These are phyloP conservation scores for Eupeodes latifasciatus DNA, from an alignment of 2,888 invertebrate species.

Conservation along the genomic window DNA sequence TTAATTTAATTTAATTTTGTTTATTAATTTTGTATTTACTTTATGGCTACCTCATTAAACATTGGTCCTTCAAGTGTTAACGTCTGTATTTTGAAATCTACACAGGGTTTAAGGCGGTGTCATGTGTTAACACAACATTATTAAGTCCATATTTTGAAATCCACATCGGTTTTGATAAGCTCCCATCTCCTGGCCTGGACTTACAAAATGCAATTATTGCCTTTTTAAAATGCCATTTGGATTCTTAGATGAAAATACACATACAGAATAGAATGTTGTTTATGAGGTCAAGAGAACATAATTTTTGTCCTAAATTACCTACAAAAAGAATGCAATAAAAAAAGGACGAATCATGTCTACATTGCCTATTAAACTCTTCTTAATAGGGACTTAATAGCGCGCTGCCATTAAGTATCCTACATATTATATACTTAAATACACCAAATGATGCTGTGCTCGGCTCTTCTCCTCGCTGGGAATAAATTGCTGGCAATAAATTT, in stretches of 20 bases:
- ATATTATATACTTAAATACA: background rate
- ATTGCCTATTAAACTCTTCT: slow-evolving; percentile 15
- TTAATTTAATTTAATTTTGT: too few species aligned
- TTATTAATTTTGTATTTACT: too few species aligned
- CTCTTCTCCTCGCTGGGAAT: background rate
- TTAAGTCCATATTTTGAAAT: too few species aligned
- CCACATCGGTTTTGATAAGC: too few species aligned
- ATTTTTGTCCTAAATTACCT: background rate
- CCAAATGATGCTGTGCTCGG: background rate
- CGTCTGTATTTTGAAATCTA: too few species aligned
- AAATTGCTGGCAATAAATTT: slow-evolving; percentile 73
- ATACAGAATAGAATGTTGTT: background rate
- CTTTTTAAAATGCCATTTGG: too few species aligned
- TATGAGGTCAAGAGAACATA: background rate
- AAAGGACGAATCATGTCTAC: background rate
- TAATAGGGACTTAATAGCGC: slow-evolving; percentile 31
- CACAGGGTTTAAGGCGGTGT: too few species aligned
- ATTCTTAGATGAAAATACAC: background rate
- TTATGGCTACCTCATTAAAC: background rate
- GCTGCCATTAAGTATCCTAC: slow-evolving; percentile 49
- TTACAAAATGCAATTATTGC: too few species aligned
- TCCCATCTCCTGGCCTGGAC: too few species aligned
- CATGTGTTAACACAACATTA: too few species aligned
- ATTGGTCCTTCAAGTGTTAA: background rate
- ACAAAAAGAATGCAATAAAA: slow-evolving; percentile 7